Base-by-base conservation (phyloP, 1,140 invertebrate species). In the Chrysomallon squamiferum region DNA sequence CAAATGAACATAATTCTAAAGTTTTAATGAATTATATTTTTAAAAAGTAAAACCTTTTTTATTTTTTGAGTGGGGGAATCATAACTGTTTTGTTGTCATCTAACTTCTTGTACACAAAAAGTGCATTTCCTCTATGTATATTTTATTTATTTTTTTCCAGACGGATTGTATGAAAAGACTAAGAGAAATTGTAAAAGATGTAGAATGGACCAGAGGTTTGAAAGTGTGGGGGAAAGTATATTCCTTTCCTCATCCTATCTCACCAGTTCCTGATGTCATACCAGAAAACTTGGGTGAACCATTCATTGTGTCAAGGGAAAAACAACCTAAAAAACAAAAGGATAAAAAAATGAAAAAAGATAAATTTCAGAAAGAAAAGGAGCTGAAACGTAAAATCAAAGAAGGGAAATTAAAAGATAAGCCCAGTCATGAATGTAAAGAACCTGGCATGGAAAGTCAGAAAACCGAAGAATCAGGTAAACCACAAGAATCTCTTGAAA, bases 171-270 rank as follows among this genome's bases (percentile, higher is more conserved):
- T 88, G 22, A 57, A 75, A 35, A 47, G 79, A 27, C 65, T 89
- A 3, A 76, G 80, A 72, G 54, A 83, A 38, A 54, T 86, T 56
- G 84, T 87, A 5, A 61, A 73, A 15, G 70, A 78, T 41, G 68
- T 86, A 9, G 75, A 88, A 68, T 88, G 88, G 86, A 69, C 82
- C 33, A 81, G 81, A 54, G 76, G 79, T 33, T 68, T 90, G 1
- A 69, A 77, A 41, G 82, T 83, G 11, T 89, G 89, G 89, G 80
- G 81, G 58, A 50, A 78, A 35, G 67, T 87, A 9, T 83, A 75
- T 47, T 56, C 72, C 20, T 89, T 88, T 72, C 68, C 69, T 15
- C 74, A 79, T 61, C 69, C 72, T 9, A 73, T 84, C n/a, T 35
- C 66, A 9, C 20, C 69, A 27, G 35, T n/a, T 9, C 82, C 81